phyloP scores from a whole-genome alignment of 2,113 vertebrate genomes.

The Hydrochoerus hydrochaeris region DNA sequence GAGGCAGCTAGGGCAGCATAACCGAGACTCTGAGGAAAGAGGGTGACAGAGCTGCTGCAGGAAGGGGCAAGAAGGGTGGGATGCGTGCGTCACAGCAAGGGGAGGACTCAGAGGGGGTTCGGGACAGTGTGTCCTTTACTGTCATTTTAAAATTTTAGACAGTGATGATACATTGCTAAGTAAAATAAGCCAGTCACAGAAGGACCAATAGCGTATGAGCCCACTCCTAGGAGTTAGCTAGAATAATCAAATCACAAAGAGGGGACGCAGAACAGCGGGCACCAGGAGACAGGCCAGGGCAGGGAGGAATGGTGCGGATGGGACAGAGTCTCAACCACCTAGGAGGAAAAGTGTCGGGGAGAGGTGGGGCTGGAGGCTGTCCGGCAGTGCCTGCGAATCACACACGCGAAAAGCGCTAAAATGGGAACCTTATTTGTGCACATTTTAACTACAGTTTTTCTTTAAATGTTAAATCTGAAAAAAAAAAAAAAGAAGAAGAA shows the following conservation, averaged over 20 bases:
- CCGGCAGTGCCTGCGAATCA: neutral
- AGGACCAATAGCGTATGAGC: no score
- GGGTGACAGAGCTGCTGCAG: neutral
- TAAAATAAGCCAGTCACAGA: neutral
- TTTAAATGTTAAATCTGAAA: neutral
- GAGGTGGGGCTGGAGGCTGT: neutral
- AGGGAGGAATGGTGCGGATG: accelerated
- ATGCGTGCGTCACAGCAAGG: no score
- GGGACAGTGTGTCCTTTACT: no score
- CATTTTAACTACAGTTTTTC: neutral
- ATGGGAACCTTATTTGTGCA: neutral
- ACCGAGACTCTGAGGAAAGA: neutral
- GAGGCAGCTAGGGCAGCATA: neutral
- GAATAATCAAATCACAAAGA: neutral
- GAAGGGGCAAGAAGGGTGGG: neutral
- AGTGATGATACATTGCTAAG: neutral
- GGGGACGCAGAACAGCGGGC: neutral
- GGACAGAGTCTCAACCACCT: neutral
- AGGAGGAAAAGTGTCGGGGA: neutral
- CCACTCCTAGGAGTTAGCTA: neutral
- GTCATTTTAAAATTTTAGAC: neutral
- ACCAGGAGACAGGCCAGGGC: neutral
- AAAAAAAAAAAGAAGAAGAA: neutral
- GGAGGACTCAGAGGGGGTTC: no score
- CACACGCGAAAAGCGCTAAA: neutral